Evolutionary conservation across 1,140 invertebrate species (phyloP), one percentile per base, ranked within the genome.

Genomic region (Eumaeus atala): DNA sequence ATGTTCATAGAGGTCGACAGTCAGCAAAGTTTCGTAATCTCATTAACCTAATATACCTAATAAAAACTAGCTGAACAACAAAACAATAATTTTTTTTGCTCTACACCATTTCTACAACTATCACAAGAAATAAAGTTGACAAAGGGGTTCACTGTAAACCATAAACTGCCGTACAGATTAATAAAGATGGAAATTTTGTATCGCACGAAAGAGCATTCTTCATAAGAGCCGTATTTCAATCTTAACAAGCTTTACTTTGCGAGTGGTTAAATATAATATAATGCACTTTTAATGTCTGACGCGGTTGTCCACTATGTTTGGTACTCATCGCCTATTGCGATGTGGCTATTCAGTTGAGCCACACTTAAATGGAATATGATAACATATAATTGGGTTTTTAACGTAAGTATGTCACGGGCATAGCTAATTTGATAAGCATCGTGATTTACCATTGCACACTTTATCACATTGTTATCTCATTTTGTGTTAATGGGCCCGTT

Each of bases 201-300:
- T 65, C 42, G 66, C 68, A 70, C 69, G 66, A 62, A 58, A 65
- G 63, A 71, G 63, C 65, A n/a, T n/a, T n/a, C n/a, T n/a, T n/a
- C n/a, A n/a, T n/a, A n/a, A 60, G 64, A 64, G 49, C 60, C 58
- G 64, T 70, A 72, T 74, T 80, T 71, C 70, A 72, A 72, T 74
- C 72, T 74, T 73, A 79, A 82, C 69, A 67, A 80, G 67, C 57
- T 64, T 61, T 65, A 67, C 62, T 72, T 69, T 72, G 68, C 68
- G 66, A 58, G 66, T 54, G 58, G 68, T 67, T 76, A 77, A 80
- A 77, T 79, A 71, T 66, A 75, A 70, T 79, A 73, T 80, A 84
- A 84, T 83, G 77, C 69, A 71, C 58, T 76, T 81, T 84, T 84
- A 81, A 84, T 81, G 77, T 74, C 71, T 64, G 72, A 59, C 77